Evolutionary conservation across 92 coral and sea anemone species (phyloP).

Genomic region (Porites cylindrica): DNA sequence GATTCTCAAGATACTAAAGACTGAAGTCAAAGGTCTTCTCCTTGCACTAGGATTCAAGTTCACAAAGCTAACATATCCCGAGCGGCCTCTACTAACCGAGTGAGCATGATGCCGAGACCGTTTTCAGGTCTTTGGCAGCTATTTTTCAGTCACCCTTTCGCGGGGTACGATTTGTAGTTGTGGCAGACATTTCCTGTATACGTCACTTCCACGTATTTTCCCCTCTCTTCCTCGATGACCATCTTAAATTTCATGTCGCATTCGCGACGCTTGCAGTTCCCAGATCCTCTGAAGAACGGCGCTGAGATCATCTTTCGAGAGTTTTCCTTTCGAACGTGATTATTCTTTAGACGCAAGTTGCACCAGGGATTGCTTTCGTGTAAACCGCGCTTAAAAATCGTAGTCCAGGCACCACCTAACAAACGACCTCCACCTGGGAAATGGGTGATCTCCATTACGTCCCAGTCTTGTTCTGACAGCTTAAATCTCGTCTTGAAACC

Average conservation of each 20-base stretch:
- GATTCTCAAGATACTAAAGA: too few relatives aligned
- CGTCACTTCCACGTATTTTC: conserved; percentile 8
- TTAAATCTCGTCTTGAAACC: not conserved
- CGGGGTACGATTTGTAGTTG: not conserved
- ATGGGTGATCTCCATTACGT: not conserved
- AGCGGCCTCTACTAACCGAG: too few relatives aligned
- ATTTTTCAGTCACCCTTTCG: too few relatives aligned
- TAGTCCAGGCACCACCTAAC: conserved; percentile 22
- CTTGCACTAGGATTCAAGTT: too few relatives aligned
- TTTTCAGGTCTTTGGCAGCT: too few relatives aligned
- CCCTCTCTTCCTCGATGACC: conserved; percentile 9
- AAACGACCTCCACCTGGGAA: conserved; percentile 23
- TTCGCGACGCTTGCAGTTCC: conserved; percentile 21
- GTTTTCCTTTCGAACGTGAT: conserved; percentile 28
- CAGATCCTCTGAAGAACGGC: conserved; percentile 21
- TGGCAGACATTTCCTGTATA: not conserved
- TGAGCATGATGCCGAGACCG: too few relatives aligned
- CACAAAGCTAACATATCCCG: too few relatives aligned
- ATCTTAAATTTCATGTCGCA: conserved; percentile 10
- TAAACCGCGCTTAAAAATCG: conserved; percentile 1
- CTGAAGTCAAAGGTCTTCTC: too few relatives aligned
- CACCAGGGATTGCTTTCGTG: conserved; percentile 33
- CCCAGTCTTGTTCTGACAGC: conserved; percentile 8
- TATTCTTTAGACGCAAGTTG: conserved; percentile 24
- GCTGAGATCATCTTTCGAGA: conserved; percentile 27